Evolutionary conservation across 2,113 vertebrate genomes (phyloP).

Genomic region (Nycticorax nycticorax): DNA sequence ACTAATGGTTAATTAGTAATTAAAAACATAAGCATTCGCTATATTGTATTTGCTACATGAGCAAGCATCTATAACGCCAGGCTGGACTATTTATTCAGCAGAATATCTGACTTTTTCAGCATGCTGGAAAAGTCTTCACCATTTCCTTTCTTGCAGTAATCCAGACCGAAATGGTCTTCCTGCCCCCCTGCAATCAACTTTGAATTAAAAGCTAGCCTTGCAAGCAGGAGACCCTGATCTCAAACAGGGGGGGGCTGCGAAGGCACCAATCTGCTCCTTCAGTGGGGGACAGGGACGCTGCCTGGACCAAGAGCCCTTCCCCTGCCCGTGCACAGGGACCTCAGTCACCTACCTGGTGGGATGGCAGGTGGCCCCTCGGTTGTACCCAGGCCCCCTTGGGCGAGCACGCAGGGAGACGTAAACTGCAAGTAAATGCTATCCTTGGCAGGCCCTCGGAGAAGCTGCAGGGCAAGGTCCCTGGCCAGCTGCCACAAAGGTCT

Average conservation of each 20-base stretch:
- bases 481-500: not conserved
- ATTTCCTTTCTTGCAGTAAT: slow-evolving; percentile 9
- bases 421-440: not conserved
- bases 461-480: not conserved
- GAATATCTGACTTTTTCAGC: not conserved
- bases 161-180: not conserved
- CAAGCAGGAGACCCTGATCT: not conserved
- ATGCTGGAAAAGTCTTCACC: not conserved
- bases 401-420: not conserved
- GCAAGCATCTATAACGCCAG: not conserved
- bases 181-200: not conserved
- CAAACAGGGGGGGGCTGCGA: not conserved
- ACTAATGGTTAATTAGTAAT: not conserved
- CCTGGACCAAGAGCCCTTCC: not conserved
- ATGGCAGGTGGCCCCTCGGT: not conserved
- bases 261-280: not conserved
- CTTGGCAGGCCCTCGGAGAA: not conserved
- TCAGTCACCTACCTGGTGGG: not conserved
- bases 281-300: not conserved
- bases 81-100: not conserved
- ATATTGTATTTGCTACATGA: not conserved
- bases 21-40: not conserved
- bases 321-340: not conserved
- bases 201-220: not conserved
- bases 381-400: not conserved